Base-by-base conservation (phyloP, 2,888 invertebrate species). In the Dynastes grantii region DNA sequence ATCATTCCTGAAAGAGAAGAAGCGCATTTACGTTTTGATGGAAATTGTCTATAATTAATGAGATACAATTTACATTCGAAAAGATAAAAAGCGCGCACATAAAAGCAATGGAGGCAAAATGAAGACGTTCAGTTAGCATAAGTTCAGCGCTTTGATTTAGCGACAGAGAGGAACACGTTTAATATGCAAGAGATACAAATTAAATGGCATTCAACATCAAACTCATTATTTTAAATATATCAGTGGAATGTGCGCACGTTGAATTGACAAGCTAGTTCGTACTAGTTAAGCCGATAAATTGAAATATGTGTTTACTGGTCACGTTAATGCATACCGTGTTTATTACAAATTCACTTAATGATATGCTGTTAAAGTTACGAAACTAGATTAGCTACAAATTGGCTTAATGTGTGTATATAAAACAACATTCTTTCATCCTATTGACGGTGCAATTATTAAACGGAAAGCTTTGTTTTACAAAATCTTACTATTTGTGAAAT, bases 301-400 rank as follows among this genome's bases (percentile, higher is more conserved):
- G 53, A 70, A 70, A 70, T 70, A 70, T 70, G 53, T 70, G 51
- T 70, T 70, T 53, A 51, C 70, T 49, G 70, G 53, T 53, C 22
- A 27, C 27, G 32, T 22, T 70, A 53, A 70, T 51, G 70, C 32
- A 53, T 53, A 53, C 53, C 0, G 27, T 61, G 77, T 70, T 77
- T 63, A 77, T 70, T 77, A 45, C 11, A 70, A 49, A 29, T 61
- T 29, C 22, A 40, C 63, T 80, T 79, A 79, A 80, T 82, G 81
- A 81, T 81, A 79, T 78, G 81, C 81, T 76, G 45, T 45, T 9
- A 8, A 8, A 1, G 79, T 53, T 80, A 79, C 78, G 76, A 81
- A 81, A 80, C 81, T 80, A 80, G 82, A 80, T 81, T 81, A 81
- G 81, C 80, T 80, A 78, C 81, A 81, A 81, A 81, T 81, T 80